These are phyloP conservation scores for Eupithecia subfuscata DNA, from an alignment of 2,888 invertebrate genomes.

Conservation along the genomic window DNA sequence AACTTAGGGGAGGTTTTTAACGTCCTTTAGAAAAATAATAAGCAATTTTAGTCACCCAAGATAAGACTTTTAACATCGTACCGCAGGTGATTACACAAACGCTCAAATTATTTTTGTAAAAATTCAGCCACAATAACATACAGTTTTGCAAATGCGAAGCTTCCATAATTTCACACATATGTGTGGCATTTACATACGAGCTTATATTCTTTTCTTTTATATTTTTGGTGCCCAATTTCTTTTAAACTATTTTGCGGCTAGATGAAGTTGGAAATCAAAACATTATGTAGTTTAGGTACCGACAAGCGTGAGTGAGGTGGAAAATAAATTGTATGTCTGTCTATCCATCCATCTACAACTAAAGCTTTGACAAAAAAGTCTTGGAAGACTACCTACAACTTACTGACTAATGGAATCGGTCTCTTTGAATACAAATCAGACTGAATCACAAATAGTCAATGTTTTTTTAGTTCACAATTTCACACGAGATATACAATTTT, in stretches of 20 bases:
- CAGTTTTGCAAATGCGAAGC: not conserved
- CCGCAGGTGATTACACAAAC: not conserved
- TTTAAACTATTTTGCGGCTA: not conserved
- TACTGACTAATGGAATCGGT: not conserved
- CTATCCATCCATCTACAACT: not conserved
- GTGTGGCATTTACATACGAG: not conserved
- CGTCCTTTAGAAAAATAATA: not conserved
- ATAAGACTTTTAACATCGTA: not conserved
- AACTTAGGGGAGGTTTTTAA: not conserved
- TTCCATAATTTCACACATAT: not conserved
- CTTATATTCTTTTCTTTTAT: conserved; percentile 9
- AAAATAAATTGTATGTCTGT: too few relatives aligned
- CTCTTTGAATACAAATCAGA: not conserved
- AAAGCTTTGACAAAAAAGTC: not conserved
- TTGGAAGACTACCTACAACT: not conserved
- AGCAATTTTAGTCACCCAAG: not conserved
- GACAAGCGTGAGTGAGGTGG: not conserved
- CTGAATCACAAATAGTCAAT: not conserved
- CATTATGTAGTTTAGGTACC: not conserved
- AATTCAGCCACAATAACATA: not conserved
- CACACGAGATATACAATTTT: not conserved
- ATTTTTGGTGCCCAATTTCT: not conserved
- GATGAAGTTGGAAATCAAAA: not conserved
- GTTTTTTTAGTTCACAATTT: not conserved
- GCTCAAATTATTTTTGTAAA: not conserved